Evolutionary conservation across 37 sponge, comb jelly and placozoan species (phyloP), one percentile per base, ranked within the genome.

Genomic region (Oscarella lobularis): DNA sequence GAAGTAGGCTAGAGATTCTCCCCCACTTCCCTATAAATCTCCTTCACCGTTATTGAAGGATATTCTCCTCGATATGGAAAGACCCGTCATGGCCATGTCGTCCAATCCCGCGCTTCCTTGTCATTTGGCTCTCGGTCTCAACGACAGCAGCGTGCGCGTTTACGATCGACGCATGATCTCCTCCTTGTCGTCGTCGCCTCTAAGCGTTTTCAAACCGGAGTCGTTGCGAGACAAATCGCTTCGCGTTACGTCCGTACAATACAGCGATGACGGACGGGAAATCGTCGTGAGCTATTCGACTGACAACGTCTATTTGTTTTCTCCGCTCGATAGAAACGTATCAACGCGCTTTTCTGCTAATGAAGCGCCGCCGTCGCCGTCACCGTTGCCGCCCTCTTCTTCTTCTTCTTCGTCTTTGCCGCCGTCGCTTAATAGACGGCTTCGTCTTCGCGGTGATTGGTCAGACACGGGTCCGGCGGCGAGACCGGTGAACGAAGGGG

Each of bases 401-500:
- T 75, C 2, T 39, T 33, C 2, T 66, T 68, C n/a, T 74, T 36
- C 75, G 84, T 29, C 85, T 73, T 3, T 70, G 27, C 14, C 14
- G 14, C 34, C 14, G 75, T 76, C 73, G 14, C 80, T 70, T 71
- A n/a, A n/a, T n/a, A 89, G 82, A 68, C 77, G 89, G 78, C 31
- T 92, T 40, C 80, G 90, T 35, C 68, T 92, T 36, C 73, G 93
- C 73, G 90, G 90, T 14, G 93, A 92, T 60, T 92, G 93, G 93
- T 92, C 93, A 20, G 93, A 92, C 70, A 92, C 93, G 2, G 93
- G 93, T 1, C 93, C 93, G 3, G 82, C 80, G 1, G 85, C 93
- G 14, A 77, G 89, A 9, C 93, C 93, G 3, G 83, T 82, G 38
- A 37, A 6, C 5, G 41, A 69, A 2, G 36, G 48, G 20, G 36